Evolutionary conservation across 2,797 vertebrate genomes (phyloP).

Genomic region (Acanthurus leucopareius): DNA sequence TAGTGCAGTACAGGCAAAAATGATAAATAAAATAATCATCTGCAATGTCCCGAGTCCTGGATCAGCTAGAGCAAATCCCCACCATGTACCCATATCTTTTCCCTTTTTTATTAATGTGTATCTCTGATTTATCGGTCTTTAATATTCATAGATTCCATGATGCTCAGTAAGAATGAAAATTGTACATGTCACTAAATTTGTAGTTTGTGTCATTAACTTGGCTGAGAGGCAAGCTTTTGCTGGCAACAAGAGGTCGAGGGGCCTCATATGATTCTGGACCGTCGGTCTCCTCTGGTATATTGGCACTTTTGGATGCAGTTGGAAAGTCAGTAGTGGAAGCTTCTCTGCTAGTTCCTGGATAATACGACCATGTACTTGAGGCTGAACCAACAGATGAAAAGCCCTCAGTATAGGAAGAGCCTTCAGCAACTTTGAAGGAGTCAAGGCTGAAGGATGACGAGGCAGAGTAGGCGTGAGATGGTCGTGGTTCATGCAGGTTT

Average conservation of each 20-base stretch:
- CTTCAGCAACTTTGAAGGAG: conserved; percentile 58
- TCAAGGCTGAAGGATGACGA: conserved; percentile 60
- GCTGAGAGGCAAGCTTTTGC: conserved; percentile 74
- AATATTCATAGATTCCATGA: background rate
- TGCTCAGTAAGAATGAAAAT: conserved; percentile 75
- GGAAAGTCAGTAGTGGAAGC: background rate
- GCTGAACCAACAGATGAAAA: conserved; percentile 52
- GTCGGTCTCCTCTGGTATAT: conserved; percentile 85
- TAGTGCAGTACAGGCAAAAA: conserved; percentile 4
- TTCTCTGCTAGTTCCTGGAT: conserved; percentile 25
- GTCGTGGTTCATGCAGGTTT: conserved; percentile 83
- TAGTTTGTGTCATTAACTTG: conserved; percentile 65
- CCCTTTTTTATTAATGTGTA: background rate
- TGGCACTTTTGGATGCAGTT: conserved; percentile 59
- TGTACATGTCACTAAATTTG: conserved; percentile 75
- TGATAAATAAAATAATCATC: background rate
- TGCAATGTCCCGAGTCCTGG: background rate
- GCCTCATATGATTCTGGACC: conserved; percentile 64
- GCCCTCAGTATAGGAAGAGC: conserved; percentile 65
- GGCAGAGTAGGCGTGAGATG: conserved; percentile 26
- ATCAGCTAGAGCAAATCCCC: background rate
- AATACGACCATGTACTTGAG: conserved; percentile 57
- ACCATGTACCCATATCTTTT: background rate
- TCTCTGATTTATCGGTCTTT: background rate
- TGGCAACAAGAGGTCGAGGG: conserved; percentile 56